Evolutionary conservation across 2,113 vertebrate genomes (phyloP), one percentile per base, ranked within the genome.

Genomic region (Entomyzon cyanotis): DNA sequence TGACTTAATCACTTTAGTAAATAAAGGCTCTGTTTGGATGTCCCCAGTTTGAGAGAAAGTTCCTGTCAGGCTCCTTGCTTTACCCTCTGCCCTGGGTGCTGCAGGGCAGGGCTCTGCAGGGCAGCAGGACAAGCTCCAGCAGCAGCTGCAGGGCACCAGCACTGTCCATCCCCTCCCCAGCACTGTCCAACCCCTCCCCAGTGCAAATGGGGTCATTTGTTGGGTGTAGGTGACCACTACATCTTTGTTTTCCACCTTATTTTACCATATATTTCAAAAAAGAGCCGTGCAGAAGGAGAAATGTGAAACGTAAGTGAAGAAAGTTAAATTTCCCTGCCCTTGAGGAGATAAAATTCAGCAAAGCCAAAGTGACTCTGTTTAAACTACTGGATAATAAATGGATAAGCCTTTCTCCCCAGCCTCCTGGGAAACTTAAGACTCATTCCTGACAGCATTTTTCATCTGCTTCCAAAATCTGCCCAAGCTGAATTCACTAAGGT

Each of bases 1-100:
- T 80, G 63, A 77, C 83, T 95, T 87, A 83, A 94, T 92, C 30
- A 84, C 67, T 71, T 86, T 15, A 84, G 68, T 93, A 96, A 95
- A 96, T 84, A 90, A 95, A 41, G 74, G 62, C 58, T 90, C 84
- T 88, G 95, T 95, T 94, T 76, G 41, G 53, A 65, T 47, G 73
- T 71, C 71, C 52, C 21, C 11, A 35, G 16, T 50, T 39, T 44
- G 68, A 86, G 81, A 67, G 19, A 27, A 93, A 74, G 62, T 73
- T 79, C 91, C 78, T 91, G 75, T 44, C 37, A 62, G 55, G 87
- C 85, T 84, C 58, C 69, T 93, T 87, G 68, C 4, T 18, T 14
- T 44, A 21, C 62, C 62, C 27, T 33, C 39, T 65, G 67, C 92
- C 35, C 49, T 35, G 67, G 15, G 35, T 60, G 50, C 46, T 53